Percentiles rank a stretch among this genome's conserved stretches.
These are phyloP conservation scores for Hiodon tergisus DNA, from an alignment of 2,113 vertebrate genomes.

Conservation along the genomic window DNA sequence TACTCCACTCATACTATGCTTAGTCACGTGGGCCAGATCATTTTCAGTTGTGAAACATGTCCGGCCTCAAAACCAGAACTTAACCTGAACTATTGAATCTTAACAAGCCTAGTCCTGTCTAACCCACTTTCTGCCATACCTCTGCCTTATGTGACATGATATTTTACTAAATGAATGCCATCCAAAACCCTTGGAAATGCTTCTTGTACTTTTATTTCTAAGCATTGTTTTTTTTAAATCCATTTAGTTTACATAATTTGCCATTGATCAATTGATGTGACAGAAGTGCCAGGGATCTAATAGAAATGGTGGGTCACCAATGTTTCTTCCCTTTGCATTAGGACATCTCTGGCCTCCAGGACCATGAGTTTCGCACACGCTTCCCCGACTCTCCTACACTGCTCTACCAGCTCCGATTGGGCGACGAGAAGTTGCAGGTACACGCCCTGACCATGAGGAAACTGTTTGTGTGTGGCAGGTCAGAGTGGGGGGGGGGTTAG, in stretches of 20 bases:
- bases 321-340: slow-evolving; percentile 29
- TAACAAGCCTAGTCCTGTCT: too few relatives aligned
- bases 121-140: too few relatives aligned
- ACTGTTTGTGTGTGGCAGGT: not conserved
- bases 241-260: not conserved
- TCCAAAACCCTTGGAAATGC: too few relatives aligned
- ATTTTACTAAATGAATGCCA: too few relatives aligned
- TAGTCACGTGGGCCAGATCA: not conserved
- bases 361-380: slow-evolving; percentile 89
- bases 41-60: not conserved
- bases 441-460: not conserved
- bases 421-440: slow-evolving; percentile 96
- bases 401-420: slow-evolving; percentile 85
- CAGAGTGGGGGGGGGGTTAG: not conserved
- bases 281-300: not conserved
- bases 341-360: slow-evolving; percentile 88
- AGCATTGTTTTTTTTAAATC: too few relatives aligned
- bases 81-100: too few relatives aligned
- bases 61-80: too few relatives aligned
- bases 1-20: not conserved
- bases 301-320: not conserved
- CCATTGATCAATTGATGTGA: not conserved
- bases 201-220: too few relatives aligned
- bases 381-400: slow-evolving; percentile 87
- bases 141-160: too few relatives aligned